These are phyloP conservation scores for Agrotis exclamationis DNA, from an alignment of 2,888 invertebrate genomes.

Conservation along the genomic window DNA sequence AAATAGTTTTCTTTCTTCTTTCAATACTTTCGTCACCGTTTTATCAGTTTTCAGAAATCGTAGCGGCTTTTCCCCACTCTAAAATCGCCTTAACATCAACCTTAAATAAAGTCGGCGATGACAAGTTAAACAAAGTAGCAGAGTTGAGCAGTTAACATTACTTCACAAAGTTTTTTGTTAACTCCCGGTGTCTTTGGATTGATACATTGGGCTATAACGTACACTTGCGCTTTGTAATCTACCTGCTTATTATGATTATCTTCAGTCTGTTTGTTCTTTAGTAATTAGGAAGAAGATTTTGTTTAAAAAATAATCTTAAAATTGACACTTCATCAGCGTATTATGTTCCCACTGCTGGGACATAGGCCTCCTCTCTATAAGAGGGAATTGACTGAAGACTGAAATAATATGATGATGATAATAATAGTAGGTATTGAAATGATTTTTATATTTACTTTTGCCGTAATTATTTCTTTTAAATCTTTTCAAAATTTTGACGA, in stretches of 20 bases:
- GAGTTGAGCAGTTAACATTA: slow-evolving; percentile 75
- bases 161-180: slow-evolving; percentile 79
- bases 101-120: slow-evolving; percentile 79
- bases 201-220: slow-evolving; percentile 83
- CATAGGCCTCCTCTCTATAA: too few species aligned
- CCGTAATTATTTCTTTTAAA: too few species aligned
- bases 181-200: slow-evolving; percentile 73
- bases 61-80: slow-evolving; percentile 33
- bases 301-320: neutral
- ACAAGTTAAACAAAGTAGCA: slow-evolving; percentile 78
- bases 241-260: slow-evolving; percentile 38
- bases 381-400: too few species aligned
- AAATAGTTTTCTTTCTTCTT: too few species aligned
- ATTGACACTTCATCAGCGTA: neutral
- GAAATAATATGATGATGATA: too few species aligned
- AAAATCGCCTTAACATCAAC: slow-evolving; percentile 57
- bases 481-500: too few species aligned
- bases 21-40: too few species aligned
- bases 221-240: slow-evolving; percentile 70
- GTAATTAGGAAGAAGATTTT: neutral
- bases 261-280: neutral
- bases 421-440: too few species aligned
- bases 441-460: too few species aligned
- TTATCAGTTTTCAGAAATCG: neutral
- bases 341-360: neutral